Percentiles rank a stretch among this genome's conserved stretches.
Evolutionary conservation across 1,140 invertebrate species (phyloP).

Genomic region (Drosophila asahinai): DNA sequence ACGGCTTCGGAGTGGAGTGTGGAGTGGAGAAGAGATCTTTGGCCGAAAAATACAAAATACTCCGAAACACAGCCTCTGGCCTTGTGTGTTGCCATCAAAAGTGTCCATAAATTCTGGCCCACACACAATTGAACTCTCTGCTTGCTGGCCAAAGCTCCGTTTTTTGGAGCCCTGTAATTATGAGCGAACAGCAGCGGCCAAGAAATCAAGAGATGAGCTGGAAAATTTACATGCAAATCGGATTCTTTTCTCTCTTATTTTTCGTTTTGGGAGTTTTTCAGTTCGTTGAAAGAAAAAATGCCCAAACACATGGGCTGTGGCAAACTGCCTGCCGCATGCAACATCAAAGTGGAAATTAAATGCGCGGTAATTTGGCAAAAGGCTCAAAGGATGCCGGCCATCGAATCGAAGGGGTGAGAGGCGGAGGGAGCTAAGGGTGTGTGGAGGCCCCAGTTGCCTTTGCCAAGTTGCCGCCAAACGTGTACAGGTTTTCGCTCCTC

Average conservation of each 20-base stretch:
- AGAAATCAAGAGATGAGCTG: conserved; percentile 38
- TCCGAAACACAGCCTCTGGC: conserved; percentile 55
- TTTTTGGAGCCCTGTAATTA: conserved; percentile 52
- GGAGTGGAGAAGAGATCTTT: conserved; percentile 7
- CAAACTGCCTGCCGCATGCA: conserved; percentile 76
- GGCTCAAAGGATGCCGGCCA: conserved; percentile 81
- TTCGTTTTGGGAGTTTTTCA: conserved; percentile 41
- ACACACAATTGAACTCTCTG: conserved; percentile 73
- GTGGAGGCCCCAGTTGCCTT: conserved; percentile 48
- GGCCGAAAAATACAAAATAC: conserved; percentile 39
- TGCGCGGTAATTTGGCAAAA: conserved; percentile 84
- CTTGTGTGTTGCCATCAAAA: conserved; percentile 67
- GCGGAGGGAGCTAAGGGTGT: neutral
- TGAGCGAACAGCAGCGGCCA: conserved; percentile 46
- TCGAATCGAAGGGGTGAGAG: conserved; percentile 20
- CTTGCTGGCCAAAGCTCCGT: conserved; percentile 32
- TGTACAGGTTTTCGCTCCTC: conserved; percentile 64
- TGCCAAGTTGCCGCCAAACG: conserved; percentile 68
- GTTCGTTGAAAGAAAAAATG: conserved; percentile 44
- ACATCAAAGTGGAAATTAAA: conserved; percentile 84
- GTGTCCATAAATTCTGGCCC: conserved; percentile 72
- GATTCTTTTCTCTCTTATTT: conserved; percentile 16
- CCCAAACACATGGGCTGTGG: conserved; percentile 49
- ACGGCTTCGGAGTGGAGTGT: conserved; percentile 52
- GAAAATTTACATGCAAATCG: conserved; percentile 78